Conservation (phyloP, 2,113 vertebrate species). For the Ciconia maguari region DNA sequence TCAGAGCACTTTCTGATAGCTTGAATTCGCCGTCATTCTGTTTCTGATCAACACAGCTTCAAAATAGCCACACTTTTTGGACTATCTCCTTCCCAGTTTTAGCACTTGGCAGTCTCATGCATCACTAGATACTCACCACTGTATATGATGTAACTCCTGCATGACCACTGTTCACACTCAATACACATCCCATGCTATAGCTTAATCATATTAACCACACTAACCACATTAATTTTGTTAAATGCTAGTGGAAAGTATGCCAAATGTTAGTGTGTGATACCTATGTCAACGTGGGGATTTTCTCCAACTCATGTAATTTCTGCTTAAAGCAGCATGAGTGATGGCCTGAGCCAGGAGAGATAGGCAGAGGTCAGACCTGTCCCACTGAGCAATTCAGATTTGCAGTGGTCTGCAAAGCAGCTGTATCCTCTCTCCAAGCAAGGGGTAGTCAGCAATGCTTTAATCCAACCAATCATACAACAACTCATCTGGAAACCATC, state of each 20-base stretch:
- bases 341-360: not conserved
- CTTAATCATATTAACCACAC: not conserved
- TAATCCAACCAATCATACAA: not conserved
- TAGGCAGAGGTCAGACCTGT: not conserved
- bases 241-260: not conserved
- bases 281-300: not conserved
- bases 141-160: not conserved
- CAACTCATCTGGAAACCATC: not conserved
- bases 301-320: not conserved
- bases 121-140: not conserved
- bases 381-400: not conserved
- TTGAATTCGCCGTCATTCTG: not conserved
- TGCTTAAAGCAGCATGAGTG: not conserved
- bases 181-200: not conserved
- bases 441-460: not conserved
- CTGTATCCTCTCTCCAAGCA: not conserved
- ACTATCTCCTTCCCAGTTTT: not conserved
- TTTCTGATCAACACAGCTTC: not conserved
- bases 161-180: not conserved
- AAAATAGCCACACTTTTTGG: not conserved
- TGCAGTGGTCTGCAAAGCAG: not conserved
- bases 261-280: not conserved
- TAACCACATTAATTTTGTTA: not conserved
- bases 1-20: not conserved
- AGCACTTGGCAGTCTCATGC: not conserved